Evolutionary conservation across 2,113 vertebrate species (phyloP), one percentile per base, ranked within the genome.

Genomic region (Tachysurus fulvidraco): DNA sequence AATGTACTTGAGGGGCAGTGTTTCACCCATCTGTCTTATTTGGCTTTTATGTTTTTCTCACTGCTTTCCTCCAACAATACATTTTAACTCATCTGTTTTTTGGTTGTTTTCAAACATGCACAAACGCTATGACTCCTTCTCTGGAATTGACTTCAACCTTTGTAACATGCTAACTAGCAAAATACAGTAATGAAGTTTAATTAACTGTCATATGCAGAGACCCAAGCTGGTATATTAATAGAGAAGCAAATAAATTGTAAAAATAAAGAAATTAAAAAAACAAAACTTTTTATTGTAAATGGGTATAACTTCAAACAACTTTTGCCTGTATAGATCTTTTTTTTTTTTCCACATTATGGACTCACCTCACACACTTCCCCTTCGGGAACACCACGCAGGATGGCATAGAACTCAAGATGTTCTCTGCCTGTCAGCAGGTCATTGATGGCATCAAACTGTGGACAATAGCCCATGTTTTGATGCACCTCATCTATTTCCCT

Each of bases 381-480:
- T 86, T 98, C 97, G 0, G 98, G 98, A 86, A 99, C 96, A 0
- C 98, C 98, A 83, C 98, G 95, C 55, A 99, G 93, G 82, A 99
- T 92, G 0, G 98, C 98, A 44, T 98, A 99, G 88, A 99, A 97
- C 89, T 99, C 98, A 94, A 99, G 93, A 0, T 99, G 98, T 60
- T 99, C 98, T 91, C 98, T 91, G 5, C 98, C 98, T 0, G 98
- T 99, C 90, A 99, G 93, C 87, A 99, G 94, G 44, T 99, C 98
- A 4, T 97, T 98, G 90, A 99, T 94, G 90, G 98, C 98, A 88
- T 99, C 98, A 0, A 99, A 99, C 94, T 99, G 98, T 57, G 98
- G 98, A 83, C 98, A 99, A 88, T 99, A 99, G 2, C 98, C 98
- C 97, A 99, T 98, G 93, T 97, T 97, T 92, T 94, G 96, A 89